Percentiles rank a stretch among this genome's conserved stretches.
phyloP scores from a whole-genome alignment of 1,140 invertebrate species.

The Coenobita brevimanus region DNA sequence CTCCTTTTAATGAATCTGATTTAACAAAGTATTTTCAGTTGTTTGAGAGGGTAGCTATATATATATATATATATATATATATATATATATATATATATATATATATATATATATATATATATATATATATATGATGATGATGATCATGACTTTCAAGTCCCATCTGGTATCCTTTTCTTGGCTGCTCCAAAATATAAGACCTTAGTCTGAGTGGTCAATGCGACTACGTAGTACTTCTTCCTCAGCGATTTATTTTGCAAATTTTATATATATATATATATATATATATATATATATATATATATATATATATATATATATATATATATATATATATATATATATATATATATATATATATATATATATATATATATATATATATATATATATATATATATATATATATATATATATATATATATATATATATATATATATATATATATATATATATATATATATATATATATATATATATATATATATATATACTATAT shows the following conservation, averaged over 20 bases:
- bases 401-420: constrained; percentile 32
- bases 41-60: too few relatives aligned
- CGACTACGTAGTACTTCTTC: not conserved
- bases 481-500: too few relatives aligned
- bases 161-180: not conserved
- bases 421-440: constrained; percentile 41
- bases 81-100: constrained; percentile 4
- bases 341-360: constrained; percentile 14
- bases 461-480: constrained; percentile 35
- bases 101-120: constrained; percentile 4
- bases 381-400: constrained; percentile 29
- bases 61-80: constrained; percentile 4
- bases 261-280: constrained; percentile 19
- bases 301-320: constrained; percentile 29
- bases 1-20: too few relatives aligned
- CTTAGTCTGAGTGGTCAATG: not conserved
- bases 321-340: constrained; percentile 29
- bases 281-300: constrained; percentile 32
- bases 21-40: too few relatives aligned
- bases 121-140: too few relatives aligned
- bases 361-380: constrained; percentile 14
- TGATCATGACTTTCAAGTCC: not conserved
- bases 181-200: not conserved
- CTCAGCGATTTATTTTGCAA: too few relatives aligned
- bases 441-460: constrained; percentile 43